Conservation (phyloP, 2,797 vertebrate species). For the Pangasius sanitwongsei region DNA sequence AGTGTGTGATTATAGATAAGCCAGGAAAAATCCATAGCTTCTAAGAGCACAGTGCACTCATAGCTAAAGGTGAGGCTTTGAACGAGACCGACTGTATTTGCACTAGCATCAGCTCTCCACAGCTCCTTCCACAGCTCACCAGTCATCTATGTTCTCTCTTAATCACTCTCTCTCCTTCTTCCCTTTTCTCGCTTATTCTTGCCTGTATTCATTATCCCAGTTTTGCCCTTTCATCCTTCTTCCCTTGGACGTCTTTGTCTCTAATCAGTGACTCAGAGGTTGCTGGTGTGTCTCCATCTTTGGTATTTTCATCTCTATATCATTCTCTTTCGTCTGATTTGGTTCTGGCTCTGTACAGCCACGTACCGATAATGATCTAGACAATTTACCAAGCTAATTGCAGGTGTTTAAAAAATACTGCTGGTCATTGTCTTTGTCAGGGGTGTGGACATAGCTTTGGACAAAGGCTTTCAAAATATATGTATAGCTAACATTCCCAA, state of each 20-base stretch:
- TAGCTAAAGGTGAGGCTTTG: constrained; percentile 11
- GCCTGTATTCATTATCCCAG: constrained; percentile 18
- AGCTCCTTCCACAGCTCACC: not conserved
- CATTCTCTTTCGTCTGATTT: not conserved
- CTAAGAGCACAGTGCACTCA: constrained; percentile 10
- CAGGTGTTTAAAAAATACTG: not conserved
- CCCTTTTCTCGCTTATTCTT: not conserved
- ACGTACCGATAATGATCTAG: not conserved
- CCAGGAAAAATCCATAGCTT: constrained; percentile 21
- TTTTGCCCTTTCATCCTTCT: constrained; percentile 13
- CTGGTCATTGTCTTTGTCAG: not conserved
- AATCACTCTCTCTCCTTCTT: constrained; percentile 16
- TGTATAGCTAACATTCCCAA: no score
- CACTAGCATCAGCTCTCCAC: not conserved
- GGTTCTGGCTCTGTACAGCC: not conserved
- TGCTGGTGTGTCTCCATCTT: not conserved
- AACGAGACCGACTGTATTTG: constrained; percentile 16
- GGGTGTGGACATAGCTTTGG: not conserved
- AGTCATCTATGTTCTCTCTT: not conserved
- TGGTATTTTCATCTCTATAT: not conserved
- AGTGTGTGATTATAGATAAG: constrained; percentile 21
- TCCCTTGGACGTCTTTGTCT: constrained; percentile 13
- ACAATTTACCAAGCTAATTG: not conserved
- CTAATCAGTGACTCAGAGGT: constrained; percentile 23
- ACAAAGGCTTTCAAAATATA: not conserved